Base-by-base conservation (phyloP, 1,140 invertebrate genomes). In the Halotydeus destructor region DNA sequence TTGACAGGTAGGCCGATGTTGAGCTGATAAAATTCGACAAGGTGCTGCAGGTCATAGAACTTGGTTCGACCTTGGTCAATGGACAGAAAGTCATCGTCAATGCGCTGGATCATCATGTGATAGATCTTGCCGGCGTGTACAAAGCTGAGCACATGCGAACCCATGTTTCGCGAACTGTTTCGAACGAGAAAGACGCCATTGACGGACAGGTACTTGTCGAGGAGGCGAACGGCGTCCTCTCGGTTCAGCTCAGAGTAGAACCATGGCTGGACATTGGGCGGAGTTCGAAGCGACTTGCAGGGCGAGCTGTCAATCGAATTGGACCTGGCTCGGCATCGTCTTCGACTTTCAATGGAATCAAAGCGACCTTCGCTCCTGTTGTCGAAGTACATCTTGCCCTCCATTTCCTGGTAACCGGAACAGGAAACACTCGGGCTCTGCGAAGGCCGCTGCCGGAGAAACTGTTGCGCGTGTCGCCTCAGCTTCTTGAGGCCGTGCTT, bases 1-100 rank as follows among this genome's bases (percentile, higher is more conserved):
- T 68, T 60, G 0, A 68, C 70, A 3, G 69, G 69, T 48, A 74
- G 55, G n/a, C 68, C 69, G 9, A 64, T 55, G 47, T 74, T 74
- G 45, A 74, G 52, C 49, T 72, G 69, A 43, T 74, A 72, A 45
- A 73, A 74, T 47, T 73, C 70, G 4, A 74, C 64, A 41, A 74
- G 56, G 51, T 74, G 72, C 14, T 71, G 54, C 11, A 74, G 55
- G 52, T 74, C 72, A 49, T 70, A 71, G 52, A 74, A 74, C 49
- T 68, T 71, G 19, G 71, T 74, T 5, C 58, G 57, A 5, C 70
- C 71, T 42, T 62, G 64, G 55, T 74, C 72, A 32, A 74, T 51
- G 3, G 69, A 66, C 50, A 66, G 72, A 38, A 60, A 63, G 21
- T 53, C 46, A 26, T 49, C 44, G 40, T 51, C 50, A 27, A 52